Percentiles rank a stretch among this genome's conserved stretches.
Conservation (phyloP, 2,797 vertebrate genomes). For the Cryptoprocta ferox region DNA sequence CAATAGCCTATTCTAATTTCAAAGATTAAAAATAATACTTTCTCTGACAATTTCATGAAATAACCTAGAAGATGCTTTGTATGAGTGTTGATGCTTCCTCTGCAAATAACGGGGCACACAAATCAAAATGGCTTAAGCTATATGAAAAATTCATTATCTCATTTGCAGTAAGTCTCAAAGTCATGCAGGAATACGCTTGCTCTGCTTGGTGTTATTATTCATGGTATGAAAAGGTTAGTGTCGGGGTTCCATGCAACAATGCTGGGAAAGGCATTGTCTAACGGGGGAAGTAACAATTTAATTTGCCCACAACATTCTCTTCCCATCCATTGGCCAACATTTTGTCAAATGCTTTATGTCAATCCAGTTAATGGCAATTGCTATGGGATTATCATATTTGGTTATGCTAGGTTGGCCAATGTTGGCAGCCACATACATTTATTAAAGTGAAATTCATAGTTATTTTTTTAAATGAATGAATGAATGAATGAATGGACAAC, state of each 20-base stretch:
- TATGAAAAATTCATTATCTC: background rate
- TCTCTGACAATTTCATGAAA: background rate
- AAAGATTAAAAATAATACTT: background rate
- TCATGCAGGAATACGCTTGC: background rate
- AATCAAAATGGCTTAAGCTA: background rate
- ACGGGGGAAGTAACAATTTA: background rate
- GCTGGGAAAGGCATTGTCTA: background rate
- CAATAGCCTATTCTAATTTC: background rate
- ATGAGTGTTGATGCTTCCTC: background rate
- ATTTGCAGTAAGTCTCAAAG: background rate
- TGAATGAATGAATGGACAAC: background rate
- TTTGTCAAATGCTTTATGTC: background rate
- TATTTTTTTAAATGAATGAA: background rate
- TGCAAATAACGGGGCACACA: background rate
- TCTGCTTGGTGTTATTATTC: background rate
- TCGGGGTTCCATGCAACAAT: background rate
- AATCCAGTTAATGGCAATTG: background rate
- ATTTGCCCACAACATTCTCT: background rate
- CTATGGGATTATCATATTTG: background rate
- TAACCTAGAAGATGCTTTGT: background rate
- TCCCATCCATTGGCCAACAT: background rate
- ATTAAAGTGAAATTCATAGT: background rate
- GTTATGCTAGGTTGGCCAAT: background rate
- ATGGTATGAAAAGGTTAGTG: background rate
- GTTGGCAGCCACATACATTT: background rate